phyloP scores from a whole-genome alignment of 2,113 vertebrate species.

The Myanophis thanlyinensis region DNA sequence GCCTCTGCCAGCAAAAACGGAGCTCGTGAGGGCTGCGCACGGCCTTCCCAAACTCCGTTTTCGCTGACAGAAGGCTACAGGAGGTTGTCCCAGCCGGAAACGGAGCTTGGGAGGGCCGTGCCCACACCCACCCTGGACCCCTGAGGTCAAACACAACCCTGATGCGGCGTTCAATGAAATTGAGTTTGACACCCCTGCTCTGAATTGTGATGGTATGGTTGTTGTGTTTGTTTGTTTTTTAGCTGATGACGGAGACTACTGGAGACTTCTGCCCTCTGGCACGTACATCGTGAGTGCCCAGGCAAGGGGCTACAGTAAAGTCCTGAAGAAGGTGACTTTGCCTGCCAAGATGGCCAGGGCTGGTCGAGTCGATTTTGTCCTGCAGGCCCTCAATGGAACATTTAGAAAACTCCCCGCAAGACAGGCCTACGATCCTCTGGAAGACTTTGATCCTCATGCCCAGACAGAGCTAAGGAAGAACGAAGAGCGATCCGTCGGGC shows the following conservation, averaged over 20 bases:
- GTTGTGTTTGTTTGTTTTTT: background rate
- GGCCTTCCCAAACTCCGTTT: too few relatives aligned
- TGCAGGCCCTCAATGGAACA: slow-evolving; percentile 73
- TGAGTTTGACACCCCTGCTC: background rate
- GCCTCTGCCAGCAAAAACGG: too few relatives aligned
- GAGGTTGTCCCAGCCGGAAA: too few relatives aligned
- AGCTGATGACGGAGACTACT: slow-evolving; percentile 94
- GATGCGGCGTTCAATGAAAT: too few relatives aligned
- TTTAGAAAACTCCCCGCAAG: slow-evolving; percentile 65
- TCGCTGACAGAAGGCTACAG: too few relatives aligned
- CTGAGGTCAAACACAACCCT: too few relatives aligned
- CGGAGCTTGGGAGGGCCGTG: too few relatives aligned
- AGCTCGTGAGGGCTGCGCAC: too few relatives aligned
- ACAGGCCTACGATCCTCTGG: slow-evolving; percentile 72
- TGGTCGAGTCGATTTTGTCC: slow-evolving; percentile 85
- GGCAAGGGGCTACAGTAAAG: slow-evolving; percentile 82
- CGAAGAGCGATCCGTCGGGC: slow-evolving; percentile 34
- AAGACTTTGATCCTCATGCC: slow-evolving; percentile 73
- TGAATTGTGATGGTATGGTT: background rate
- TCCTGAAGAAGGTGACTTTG: slow-evolving; percentile 84
- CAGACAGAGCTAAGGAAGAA: slow-evolving; percentile 41
- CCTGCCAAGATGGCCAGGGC: slow-evolving; percentile 78
- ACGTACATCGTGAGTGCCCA: slow-evolving; percentile 82
- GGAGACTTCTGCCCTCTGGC: slow-evolving; percentile 87
- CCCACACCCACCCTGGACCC: too few relatives aligned